Conservation (phyloP, 2,113 vertebrate genomes). For the Elephas maximus region DNA sequence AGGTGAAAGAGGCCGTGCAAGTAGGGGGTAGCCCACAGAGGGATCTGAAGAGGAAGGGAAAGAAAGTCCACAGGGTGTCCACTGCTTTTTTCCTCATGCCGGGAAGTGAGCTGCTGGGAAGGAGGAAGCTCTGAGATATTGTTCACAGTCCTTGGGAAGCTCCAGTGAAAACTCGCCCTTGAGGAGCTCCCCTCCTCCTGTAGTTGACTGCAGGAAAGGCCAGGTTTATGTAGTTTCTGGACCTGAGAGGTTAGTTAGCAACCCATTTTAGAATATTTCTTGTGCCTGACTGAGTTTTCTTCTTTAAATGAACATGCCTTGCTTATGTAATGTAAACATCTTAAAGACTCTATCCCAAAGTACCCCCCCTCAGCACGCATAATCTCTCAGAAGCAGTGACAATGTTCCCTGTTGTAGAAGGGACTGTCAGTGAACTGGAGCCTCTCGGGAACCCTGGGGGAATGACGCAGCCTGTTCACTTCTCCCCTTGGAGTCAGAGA, state of each 20-base stretch:
- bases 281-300: conserved; percentile 3
- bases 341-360: neutral
- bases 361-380: neutral
- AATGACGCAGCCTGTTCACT: neutral
- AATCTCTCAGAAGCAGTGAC: neutral
- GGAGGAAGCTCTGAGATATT: neutral
- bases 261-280: conserved; percentile 43
- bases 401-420: neutral
- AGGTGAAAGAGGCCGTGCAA: neutral
- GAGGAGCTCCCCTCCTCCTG: neutral
- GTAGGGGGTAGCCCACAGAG: neutral
- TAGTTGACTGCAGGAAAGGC: neutral
- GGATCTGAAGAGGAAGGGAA: neutral
- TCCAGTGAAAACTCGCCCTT: neutral
- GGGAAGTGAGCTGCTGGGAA: neutral
- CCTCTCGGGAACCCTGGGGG: neutral
- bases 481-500: neutral
- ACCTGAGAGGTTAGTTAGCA: neutral
- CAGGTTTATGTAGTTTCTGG: neutral
- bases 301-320: neutral
- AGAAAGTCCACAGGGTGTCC: neutral
- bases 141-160: neutral
- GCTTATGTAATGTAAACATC: conserved; percentile 26
- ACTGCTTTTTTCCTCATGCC: neutral
- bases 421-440: neutral